Evolutionary conservation across 2,113 vertebrate genomes (phyloP).

Genomic region (Boulengerochromis microlepis): DNA sequence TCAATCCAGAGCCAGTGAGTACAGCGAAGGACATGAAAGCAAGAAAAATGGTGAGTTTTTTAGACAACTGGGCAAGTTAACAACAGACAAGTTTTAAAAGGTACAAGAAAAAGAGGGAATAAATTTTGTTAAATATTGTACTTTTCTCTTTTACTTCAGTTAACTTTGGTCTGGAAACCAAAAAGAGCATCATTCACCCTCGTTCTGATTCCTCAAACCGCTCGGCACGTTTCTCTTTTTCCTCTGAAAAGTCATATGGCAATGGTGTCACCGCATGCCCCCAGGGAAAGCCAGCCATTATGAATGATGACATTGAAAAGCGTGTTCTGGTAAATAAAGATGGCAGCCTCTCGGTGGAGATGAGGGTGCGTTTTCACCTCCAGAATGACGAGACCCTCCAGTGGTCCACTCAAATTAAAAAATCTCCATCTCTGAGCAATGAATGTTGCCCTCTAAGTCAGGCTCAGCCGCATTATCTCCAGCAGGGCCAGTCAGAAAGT

Average conservation of each 20-base stretch:
- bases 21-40: slow-evolving; percentile 71
- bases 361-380: slow-evolving; percentile 86
- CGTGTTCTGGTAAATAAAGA: slow-evolving; percentile 82
- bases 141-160: slow-evolving; percentile 52
- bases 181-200: slow-evolving; percentile 84
- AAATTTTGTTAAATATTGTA: not conserved
- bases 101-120: not conserved
- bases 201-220: slow-evolving; percentile 76
- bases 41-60: slow-evolving; percentile 61
- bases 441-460: slow-evolving; percentile 55
- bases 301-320: slow-evolving; percentile 83
- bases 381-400: slow-evolving; percentile 75
- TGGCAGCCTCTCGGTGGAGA: slow-evolving; percentile 86
- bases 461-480: slow-evolving; percentile 16
- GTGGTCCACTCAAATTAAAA: slow-evolving; percentile 80
- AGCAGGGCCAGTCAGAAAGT: slow-evolving; percentile 65
- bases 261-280: slow-evolving; percentile 27
- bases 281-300: slow-evolving; percentile 54
- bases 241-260: slow-evolving; percentile 74
- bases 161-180: slow-evolving; percentile 83
- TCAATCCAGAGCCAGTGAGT: slow-evolving; percentile 59
- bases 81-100: not conserved
- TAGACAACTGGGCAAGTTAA: not conserved
- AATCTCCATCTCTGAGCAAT: slow-evolving; percentile 62
- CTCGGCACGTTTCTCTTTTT: slow-evolving; percentile 71